Evolutionary conservation across 1,140 invertebrate genomes (phyloP).

Genomic region (Scylla paramamosain): DNA sequence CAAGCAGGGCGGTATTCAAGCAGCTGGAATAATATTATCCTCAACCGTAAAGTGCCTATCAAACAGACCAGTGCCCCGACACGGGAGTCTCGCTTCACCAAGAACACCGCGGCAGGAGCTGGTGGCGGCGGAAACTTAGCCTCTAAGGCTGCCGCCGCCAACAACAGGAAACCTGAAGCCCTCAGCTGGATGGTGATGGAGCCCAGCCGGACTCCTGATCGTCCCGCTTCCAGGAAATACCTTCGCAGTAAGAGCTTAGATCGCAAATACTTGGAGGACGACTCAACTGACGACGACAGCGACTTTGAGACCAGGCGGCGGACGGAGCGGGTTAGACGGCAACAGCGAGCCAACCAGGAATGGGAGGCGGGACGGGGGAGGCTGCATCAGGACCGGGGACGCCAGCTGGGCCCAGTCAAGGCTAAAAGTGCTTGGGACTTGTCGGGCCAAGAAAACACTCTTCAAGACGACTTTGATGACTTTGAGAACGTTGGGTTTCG

Average conservation of each 20-base stretch:
- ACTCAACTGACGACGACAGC: constrained; percentile 75
- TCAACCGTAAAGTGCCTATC: constrained; percentile 64
- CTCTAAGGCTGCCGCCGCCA: constrained; percentile 32
- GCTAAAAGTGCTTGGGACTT: constrained; percentile 77
- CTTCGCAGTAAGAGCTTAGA: constrained; percentile 76
- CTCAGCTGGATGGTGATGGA: constrained; percentile 40
- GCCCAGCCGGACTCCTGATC: constrained; percentile 47
- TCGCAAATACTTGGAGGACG: constrained; percentile 75
- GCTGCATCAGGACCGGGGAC: constrained; percentile 9
- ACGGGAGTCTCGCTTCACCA: constrained; percentile 64
- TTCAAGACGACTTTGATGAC: constrained; percentile 60
- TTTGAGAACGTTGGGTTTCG: constrained; percentile 65
- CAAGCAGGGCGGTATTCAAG: constrained; percentile 71
- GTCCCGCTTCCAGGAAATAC: constrained; percentile 65
- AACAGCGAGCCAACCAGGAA: constrained; percentile 70
- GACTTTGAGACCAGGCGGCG: constrained; percentile 76
- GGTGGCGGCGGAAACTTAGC: constrained; percentile 52
- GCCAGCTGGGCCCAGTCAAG: constrained; percentile 55
- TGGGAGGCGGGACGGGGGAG: constrained; percentile 65
- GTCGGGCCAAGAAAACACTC: constrained; percentile 27
- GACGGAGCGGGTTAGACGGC: constrained; percentile 72
- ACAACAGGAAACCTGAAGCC: constrained; percentile 43
- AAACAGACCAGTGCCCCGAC: not conserved
- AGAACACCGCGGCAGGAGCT: constrained; percentile 28
- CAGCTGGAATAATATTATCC: constrained; percentile 77